Percentiles rank a stretch among this genome's conserved stretches.
phyloP scores from a whole-genome alignment of 2,888 invertebrate genomes.

The Parnassius smintheus region DNA sequence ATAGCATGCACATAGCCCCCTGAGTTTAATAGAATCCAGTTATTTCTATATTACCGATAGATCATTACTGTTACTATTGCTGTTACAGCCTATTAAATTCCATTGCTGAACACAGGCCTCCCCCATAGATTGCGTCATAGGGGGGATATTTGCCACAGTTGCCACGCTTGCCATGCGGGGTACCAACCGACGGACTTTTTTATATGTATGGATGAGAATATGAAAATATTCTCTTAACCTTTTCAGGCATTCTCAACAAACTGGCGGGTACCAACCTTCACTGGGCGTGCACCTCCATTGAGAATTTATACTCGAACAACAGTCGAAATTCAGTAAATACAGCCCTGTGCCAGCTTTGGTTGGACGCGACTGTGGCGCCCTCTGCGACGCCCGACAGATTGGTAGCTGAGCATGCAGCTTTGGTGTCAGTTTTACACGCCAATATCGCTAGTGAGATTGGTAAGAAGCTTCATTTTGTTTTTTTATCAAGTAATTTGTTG shows the following conservation, averaged over 20 bases:
- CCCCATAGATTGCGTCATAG: no score
- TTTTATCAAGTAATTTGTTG: not conserved
- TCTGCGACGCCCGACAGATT: constrained; percentile 86
- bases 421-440: constrained; percentile 92
- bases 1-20: no score
- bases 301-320: constrained; percentile 88
- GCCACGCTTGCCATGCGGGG: no score
- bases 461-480: constrained; percentile 43
- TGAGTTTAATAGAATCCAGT: no score
- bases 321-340: constrained; percentile 92
- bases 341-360: constrained; percentile 85
- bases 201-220: no score
- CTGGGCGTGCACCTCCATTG: constrained; percentile 89
- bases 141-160: no score
- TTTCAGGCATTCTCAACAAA: constrained; percentile 87
- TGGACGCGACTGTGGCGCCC: constrained; percentile 84
- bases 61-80: no score
- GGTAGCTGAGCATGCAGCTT: constrained; percentile 90
- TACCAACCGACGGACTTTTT: no score
- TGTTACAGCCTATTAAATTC: no score
- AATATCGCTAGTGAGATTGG: constrained; percentile 96
- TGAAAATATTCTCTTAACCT: not conserved
- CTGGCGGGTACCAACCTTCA: constrained; percentile 94
- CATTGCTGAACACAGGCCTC: no score
- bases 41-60: no score